Conservation (phyloP, 2,113 vertebrate species). For the Ceyx margarethae region DNA sequence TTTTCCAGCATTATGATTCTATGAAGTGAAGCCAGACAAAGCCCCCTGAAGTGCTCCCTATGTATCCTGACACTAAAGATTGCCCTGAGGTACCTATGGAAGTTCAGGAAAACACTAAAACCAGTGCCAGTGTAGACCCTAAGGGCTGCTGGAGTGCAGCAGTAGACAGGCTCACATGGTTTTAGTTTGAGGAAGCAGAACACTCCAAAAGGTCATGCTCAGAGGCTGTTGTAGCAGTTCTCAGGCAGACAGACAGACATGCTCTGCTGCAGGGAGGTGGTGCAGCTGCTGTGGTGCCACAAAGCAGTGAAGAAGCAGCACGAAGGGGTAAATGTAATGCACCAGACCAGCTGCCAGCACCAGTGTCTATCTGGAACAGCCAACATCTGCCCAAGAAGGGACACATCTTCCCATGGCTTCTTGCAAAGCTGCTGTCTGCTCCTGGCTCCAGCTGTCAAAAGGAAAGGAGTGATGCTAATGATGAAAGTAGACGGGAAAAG, state of each 20-base stretch:
- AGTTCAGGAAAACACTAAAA: neutral
- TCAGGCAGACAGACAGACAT: accelerated
- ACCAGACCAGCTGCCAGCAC: neutral
- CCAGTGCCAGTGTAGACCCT: neutral
- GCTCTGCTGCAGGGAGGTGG: neutral
- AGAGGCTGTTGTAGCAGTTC: neutral
- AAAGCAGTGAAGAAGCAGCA: neutral
- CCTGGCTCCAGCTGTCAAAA: neutral
- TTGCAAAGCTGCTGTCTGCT: neutral
- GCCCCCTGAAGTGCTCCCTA: accelerated
- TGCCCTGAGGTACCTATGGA: accelerated
- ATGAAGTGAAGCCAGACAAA: neutral
- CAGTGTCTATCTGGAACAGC: neutral
- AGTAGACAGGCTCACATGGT: neutral
- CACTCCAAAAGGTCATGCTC: neutral
- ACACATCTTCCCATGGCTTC: neutral
- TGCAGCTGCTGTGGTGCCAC: neutral
- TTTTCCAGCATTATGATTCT: too few relatives aligned
- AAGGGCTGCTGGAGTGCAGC: accelerated
- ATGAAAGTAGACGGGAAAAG: conserved; percentile 5
- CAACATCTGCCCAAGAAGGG: neutral
- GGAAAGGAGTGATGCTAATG: neutral
- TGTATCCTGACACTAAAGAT: neutral
- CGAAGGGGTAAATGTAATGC: accelerated
- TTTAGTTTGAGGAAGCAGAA: neutral